Conservation (phyloP, 35 echinoderm and acorn worm species). For the Diadema setosum region DNA sequence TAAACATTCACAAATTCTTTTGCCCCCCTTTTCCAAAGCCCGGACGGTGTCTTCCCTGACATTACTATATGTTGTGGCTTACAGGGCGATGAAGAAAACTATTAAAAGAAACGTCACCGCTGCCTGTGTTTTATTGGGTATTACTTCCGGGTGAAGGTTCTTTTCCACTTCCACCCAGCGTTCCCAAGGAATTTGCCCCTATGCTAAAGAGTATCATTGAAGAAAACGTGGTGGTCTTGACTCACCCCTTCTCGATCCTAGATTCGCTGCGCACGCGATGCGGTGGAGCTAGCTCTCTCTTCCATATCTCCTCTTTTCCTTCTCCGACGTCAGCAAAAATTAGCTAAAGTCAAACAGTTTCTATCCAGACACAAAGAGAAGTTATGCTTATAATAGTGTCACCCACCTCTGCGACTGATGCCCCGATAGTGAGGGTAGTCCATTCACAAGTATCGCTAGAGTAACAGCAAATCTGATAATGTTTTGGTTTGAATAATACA, state of each 20-base stretch:
- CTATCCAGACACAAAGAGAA: too few species aligned
- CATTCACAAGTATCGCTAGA: too few species aligned
- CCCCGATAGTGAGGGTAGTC: too few species aligned
- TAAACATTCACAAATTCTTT: slow-evolving; percentile 9
- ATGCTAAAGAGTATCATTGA: background rate
- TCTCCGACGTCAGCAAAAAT: slow-evolving; percentile 5
- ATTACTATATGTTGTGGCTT: background rate
- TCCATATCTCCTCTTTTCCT: background rate
- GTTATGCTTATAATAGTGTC: too few species aligned
- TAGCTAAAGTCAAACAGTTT: too few species aligned
- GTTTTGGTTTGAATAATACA: too few species aligned
- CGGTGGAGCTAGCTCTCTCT: background rate
- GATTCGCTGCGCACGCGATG: background rate
- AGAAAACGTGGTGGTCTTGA: background rate
- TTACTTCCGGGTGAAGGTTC: slow-evolving; percentile 2
- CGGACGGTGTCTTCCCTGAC: background rate
- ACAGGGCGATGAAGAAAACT: background rate
- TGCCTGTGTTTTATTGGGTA: background rate
- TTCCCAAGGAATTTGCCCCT: background rate
- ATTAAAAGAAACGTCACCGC: too few species aligned
- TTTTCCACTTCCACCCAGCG: background rate
- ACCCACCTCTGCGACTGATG: too few species aligned
- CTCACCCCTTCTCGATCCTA: background rate
- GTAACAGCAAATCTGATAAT: too few species aligned
- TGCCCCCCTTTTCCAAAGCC: background rate